Evolutionary conservation across 2,888 invertebrate species (phyloP).

Genomic region (Andricus curvator): DNA sequence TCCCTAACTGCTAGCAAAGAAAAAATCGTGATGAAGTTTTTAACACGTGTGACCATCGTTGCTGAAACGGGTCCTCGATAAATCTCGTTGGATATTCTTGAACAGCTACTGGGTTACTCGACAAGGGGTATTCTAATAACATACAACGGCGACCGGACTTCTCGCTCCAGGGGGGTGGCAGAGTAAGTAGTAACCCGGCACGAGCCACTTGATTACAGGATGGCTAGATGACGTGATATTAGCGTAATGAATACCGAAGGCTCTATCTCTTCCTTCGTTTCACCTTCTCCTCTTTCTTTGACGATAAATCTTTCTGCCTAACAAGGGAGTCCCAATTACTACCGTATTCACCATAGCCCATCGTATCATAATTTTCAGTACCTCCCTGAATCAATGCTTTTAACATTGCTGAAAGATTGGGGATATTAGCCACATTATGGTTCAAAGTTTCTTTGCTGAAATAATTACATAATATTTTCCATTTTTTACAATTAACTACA

Average conservation of each 20-base stretch:
- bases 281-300: constrained; percentile 13
- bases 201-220: constrained; percentile 70
- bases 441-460: too few species aligned
- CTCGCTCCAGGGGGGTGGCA: constrained; percentile 49
- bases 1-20: background rate
- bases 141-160: constrained; percentile 45
- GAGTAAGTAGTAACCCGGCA: constrained; percentile 54
- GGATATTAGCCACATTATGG: too few species aligned
- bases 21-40: constrained; percentile 3
- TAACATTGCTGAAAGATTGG: background rate
- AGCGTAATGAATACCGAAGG: constrained; percentile 61
- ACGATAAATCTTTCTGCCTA: constrained; percentile 28
- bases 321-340: background rate
- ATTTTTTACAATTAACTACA: background rate
- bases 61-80: constrained; percentile 46
- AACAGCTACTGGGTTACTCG: constrained; percentile 51
- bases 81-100: constrained; percentile 51
- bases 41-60: constrained; percentile 2
- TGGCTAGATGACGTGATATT: constrained; percentile 68
- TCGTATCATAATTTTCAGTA: constrained; percentile 6
- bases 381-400: background rate
- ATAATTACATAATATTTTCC: too few species aligned
- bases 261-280: constrained; percentile 40
- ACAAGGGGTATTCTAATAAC: constrained; percentile 55
- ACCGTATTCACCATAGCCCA: constrained; percentile 10